These are phyloP conservation scores for Hypercompe scribonia DNA, from an alignment of 2,888 invertebrate species.

Conservation along the genomic window DNA sequence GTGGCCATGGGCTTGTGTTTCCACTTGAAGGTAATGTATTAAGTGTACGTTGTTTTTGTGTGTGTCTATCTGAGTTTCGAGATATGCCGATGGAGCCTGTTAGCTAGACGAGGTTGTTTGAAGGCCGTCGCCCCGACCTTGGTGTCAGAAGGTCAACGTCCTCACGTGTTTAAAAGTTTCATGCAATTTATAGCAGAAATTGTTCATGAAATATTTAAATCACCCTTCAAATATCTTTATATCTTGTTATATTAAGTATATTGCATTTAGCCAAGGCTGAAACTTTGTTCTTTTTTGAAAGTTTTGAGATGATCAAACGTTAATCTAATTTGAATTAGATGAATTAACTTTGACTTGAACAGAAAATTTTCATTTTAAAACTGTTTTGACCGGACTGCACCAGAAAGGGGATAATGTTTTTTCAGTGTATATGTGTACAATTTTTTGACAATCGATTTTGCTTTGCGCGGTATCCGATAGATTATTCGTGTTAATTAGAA, in stretches of 20 bases:
- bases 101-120: conserved; percentile 82
- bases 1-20: conserved; percentile 82
- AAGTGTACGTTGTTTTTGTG: conserved; percentile 69
- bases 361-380: not conserved
- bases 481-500: not conserved
- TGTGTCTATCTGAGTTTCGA: conserved; percentile 68
- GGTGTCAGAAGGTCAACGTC: conserved; percentile 83
- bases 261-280: not conserved
- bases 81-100: conserved; percentile 70
- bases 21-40: conserved; percentile 80
- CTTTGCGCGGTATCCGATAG: not conserved
- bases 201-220: conserved; percentile 34
- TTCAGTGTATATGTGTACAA: not conserved
- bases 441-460: not conserved
- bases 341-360: not conserved
- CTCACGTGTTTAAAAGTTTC: conserved; percentile 76
- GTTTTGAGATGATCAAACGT: not conserved
- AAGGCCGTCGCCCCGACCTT: conserved; percentile 86
- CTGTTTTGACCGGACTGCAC: not conserved
- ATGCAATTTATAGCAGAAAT: conserved; percentile 60
- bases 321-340: not conserved
- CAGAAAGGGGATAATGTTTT: not conserved
- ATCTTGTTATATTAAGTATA: not conserved
- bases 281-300: not conserved
- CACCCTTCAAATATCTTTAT: not conserved